Evolutionary conservation across 2,113 vertebrate species (phyloP).

Genomic region (Calidris pugnax): DNA sequence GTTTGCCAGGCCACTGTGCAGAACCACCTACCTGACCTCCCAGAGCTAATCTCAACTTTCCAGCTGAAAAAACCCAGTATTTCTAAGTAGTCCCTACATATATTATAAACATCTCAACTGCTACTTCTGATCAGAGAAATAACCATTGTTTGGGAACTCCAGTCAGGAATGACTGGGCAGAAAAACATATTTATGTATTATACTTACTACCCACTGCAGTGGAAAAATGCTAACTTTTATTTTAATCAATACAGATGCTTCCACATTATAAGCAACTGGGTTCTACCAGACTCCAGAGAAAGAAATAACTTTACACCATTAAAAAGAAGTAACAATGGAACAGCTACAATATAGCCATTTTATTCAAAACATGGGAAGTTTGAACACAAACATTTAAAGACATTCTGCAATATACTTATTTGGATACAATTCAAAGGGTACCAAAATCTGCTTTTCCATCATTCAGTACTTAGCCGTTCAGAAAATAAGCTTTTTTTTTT

Average conservation of each 20-base stretch:
- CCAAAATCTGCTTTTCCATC: not conserved
- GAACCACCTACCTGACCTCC: not conserved
- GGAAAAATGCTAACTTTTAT: not conserved
- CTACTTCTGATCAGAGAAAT: not conserved
- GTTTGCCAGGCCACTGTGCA: not conserved
- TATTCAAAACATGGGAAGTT: not conserved
- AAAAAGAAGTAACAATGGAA: not conserved
- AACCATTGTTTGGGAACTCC: not conserved
- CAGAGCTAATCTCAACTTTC: not conserved
- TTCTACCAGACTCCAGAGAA: not conserved
- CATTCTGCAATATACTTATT: not conserved
- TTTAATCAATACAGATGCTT: not conserved
- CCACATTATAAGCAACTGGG: not conserved
- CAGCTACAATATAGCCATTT: not conserved
- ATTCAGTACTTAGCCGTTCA: not conserved
- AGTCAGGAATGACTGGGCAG: not conserved
- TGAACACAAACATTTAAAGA: not conserved
- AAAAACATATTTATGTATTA: not conserved
- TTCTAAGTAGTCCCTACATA: not conserved
- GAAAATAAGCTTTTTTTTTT: not conserved
- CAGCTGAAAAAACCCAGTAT: not conserved
- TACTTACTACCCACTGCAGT: not conserved
- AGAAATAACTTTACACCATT: not conserved
- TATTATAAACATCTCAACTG: not conserved
- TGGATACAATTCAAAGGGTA: not conserved